Percentiles rank a stretch among this genome's conserved stretches.
These are phyloP conservation scores for Clistopyga incitator DNA, from an alignment of 2,888 invertebrate species.

Conservation along the genomic window DNA sequence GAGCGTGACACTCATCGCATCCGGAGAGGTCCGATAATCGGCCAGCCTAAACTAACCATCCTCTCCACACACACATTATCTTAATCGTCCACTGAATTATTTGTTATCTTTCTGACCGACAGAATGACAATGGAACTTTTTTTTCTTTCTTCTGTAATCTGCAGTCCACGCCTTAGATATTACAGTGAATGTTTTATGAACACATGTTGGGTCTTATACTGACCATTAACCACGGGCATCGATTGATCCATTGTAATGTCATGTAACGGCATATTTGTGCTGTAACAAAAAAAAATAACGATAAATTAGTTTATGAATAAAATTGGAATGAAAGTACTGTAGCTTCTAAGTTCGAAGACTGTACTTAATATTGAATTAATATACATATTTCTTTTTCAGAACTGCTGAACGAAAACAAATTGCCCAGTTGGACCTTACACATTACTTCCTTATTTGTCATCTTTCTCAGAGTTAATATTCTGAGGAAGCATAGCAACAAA, in stretches of 20 bases:
- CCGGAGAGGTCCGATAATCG: conserved; percentile 58
- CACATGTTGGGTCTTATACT: conserved; percentile 63
- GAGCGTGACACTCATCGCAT: conserved; percentile 61
- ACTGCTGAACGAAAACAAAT: neutral
- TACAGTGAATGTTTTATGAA: neutral
- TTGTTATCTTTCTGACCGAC: conserved; percentile 1
- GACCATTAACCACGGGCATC: conserved; percentile 75
- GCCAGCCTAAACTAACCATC: conserved; percentile 38
- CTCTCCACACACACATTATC: conserved; percentile 39
- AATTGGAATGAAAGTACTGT: neutral
- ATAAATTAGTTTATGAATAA: conserved; percentile 9
- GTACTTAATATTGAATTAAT: neutral
- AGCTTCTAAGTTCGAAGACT: neutral
- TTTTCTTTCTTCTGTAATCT: neutral
- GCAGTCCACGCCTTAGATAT: neutral
- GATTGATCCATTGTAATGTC: conserved; percentile 80
- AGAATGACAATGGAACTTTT: conserved; percentile 3
- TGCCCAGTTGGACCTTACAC: neutral
- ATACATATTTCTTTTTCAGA: neutral
- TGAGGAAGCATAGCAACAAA: neutral
- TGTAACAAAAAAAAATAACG: conserved; percentile 72
- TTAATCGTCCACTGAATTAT: conserved; percentile 8
- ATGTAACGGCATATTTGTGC: conserved; percentile 77
- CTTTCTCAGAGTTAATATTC: neutral
- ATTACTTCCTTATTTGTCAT: neutral